phyloP scores from a whole-genome alignment of 2,888 invertebrate species.

The Coremacera marginata region DNA sequence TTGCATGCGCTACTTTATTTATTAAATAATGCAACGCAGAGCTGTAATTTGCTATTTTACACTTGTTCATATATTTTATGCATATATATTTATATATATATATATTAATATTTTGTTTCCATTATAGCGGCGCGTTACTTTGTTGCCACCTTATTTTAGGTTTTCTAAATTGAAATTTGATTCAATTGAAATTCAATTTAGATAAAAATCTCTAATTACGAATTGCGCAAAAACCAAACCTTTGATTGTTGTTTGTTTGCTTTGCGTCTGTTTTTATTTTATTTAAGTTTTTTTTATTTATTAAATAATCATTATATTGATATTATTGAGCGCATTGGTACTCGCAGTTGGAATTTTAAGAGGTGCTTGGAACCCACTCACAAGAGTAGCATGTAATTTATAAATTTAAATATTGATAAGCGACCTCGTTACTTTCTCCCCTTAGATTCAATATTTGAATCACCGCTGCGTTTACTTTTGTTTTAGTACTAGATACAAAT shows the following conservation, averaged over 20 bases:
- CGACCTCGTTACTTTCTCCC: no score
- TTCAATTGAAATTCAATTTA: slow-evolving; percentile 48
- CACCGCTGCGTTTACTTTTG: no score
- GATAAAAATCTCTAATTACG: slow-evolving; percentile 38
- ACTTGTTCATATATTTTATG: background rate
- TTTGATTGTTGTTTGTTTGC: slow-evolving; percentile 4
- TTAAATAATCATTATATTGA: slow-evolving; percentile 2
- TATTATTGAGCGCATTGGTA: background rate
- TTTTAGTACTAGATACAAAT: no score
- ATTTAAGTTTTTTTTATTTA: slow-evolving; percentile 2
- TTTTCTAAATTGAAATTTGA: slow-evolving; percentile 62
- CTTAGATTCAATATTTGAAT: no score
- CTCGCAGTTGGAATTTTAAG: no score
- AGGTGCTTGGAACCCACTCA: no score
- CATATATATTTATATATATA: background rate
- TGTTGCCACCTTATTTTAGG: slow-evolving; percentile 7
- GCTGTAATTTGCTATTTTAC: no score
- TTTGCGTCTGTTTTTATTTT: background rate
- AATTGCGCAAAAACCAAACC: slow-evolving; percentile 31
- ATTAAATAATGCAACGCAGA: background rate
- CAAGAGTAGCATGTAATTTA: no score
- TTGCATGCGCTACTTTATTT: background rate
- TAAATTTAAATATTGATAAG: no score
- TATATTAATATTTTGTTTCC: background rate
- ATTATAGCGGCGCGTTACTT: background rate